These are phyloP conservation scores for Eilema sororculum DNA, from an alignment of 2,888 invertebrate genomes.

Conservation along the genomic window DNA sequence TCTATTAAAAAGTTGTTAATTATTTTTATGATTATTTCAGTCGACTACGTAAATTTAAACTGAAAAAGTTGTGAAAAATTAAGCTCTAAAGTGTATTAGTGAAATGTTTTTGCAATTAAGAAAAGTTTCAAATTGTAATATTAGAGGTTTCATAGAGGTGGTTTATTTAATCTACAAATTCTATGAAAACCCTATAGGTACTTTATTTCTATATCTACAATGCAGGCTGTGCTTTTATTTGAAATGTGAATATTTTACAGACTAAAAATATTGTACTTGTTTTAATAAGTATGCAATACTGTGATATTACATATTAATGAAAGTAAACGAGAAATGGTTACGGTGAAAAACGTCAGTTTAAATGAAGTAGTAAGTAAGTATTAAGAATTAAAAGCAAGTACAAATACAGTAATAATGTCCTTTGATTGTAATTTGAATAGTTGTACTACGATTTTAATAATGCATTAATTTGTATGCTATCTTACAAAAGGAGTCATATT, in stretches of 20 bases:
- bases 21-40: neutral
- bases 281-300: neutral
- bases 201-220: slow-evolving; percentile 11
- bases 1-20: slow-evolving; percentile 19
- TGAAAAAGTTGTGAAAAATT: neutral
- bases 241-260: neutral
- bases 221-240: neutral
- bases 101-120: neutral
- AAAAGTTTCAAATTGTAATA: neutral
- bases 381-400: no score
- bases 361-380: no score
- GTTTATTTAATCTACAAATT: slow-evolving; percentile 3
- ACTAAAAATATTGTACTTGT: neutral
- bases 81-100: neutral
- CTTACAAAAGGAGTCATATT: neutral
- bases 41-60: neutral
- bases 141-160: neutral
- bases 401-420: no score
- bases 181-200: neutral
- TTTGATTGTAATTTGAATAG: no score
- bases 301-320: neutral
- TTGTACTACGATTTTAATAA: neutral
- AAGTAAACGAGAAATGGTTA: neutral
- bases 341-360: neutral
- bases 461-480: no score